A percentile compares a stretch with the other conserved stretches of the same genome.
Conservation (phyloP, 2,113 vertebrate genomes). For the Phalacrocorax aristotelis region DNA sequence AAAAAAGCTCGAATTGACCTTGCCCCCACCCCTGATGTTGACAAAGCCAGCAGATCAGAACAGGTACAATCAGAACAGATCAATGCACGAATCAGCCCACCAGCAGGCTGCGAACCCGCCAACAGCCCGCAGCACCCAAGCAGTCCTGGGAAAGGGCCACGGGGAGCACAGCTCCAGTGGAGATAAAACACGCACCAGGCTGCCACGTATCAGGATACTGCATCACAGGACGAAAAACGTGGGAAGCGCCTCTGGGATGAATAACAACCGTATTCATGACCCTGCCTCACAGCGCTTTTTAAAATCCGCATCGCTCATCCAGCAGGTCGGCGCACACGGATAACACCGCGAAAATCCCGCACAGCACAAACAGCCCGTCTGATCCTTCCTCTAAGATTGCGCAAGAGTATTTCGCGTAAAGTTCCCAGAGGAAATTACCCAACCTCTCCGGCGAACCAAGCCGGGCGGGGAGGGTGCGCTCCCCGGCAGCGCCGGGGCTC, state of each 20-base stretch:
- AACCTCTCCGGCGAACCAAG: background rate
- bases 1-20: background rate
- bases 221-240: background rate
- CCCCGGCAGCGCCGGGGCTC: background rate
- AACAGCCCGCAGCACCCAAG: background rate
- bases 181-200: background rate
- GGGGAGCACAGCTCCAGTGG: background rate
- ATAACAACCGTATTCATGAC: background rate
- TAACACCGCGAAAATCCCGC: background rate
- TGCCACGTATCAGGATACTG: constrained; percentile 53
- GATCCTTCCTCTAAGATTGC: background rate
- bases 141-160: background rate
- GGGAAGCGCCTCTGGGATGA: background rate
- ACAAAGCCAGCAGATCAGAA: background rate
- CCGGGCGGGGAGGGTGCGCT: background rate
- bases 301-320: background rate
- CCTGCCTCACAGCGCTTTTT: background rate
- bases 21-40: no score
- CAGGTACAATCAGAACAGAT: no score
- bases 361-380: background rate
- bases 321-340: background rate
- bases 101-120: background rate
- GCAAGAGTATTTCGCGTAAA: constrained; percentile 1
- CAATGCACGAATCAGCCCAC: fast-evolving
- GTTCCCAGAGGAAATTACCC: constrained; percentile 47